These are phyloP conservation scores for Heliornis fulica DNA, from an alignment of 2,113 vertebrate genomes.

Conservation along the genomic window DNA sequence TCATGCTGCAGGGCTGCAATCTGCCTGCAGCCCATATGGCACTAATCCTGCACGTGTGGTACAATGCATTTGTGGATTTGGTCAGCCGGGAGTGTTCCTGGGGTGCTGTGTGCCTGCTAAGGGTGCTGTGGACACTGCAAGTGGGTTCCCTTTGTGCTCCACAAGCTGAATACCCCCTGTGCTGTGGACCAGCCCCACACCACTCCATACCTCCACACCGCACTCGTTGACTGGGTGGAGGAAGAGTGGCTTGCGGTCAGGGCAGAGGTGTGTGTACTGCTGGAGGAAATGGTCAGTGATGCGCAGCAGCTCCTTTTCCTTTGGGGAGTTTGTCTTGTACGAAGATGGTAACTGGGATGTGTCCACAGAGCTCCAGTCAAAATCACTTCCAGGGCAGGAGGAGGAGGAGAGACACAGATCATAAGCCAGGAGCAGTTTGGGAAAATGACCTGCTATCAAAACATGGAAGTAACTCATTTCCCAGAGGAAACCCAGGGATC, in stretches of 20 bases:
- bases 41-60: accelerated
- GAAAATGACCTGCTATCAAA: not conserved
- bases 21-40: not conserved
- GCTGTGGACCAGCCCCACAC: not conserved
- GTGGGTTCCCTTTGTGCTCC: not conserved
- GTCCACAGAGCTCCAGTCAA: constrained; percentile 54
- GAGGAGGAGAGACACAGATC: not conserved
- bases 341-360: constrained; percentile 68
- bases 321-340: constrained; percentile 77
- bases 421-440: not conserved
- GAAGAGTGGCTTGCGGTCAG: constrained; percentile 82
- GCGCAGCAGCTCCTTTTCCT: constrained; percentile 76
- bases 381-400: not conserved
- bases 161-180: not conserved
- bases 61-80: accelerated
- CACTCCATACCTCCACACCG: constrained; percentile 73
- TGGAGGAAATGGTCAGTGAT: constrained; percentile 78
- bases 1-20: accelerated
- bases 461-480: not conserved
- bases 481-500: not conserved
- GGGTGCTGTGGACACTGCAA: not conserved
- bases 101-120: not conserved
- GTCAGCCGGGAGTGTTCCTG: accelerated
- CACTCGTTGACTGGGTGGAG: constrained; percentile 85
- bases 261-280: constrained; percentile 83